phyloP scores from a whole-genome alignment of 1,140 invertebrate species.

The Cataglyphis hispanica region DNA sequence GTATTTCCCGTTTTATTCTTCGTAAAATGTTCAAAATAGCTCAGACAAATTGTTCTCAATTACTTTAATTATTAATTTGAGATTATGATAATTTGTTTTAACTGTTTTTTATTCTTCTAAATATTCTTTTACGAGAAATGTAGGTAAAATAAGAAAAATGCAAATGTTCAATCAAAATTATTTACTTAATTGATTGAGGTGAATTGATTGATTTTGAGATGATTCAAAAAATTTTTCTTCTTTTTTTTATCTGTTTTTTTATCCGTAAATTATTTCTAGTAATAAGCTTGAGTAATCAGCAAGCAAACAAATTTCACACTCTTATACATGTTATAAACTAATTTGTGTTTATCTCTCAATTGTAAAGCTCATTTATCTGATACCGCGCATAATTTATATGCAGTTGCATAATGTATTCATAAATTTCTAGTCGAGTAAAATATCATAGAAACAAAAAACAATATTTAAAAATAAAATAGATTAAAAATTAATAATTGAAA shows the following conservation, averaged over 20 bases:
- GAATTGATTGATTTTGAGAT: too few relatives aligned
- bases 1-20: constrained; percentile 11
- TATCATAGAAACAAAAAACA: background rate
- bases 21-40: background rate
- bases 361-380: constrained; percentile 35
- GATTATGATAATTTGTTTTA: background rate
- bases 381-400: background rate
- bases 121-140: background rate
- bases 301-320: background rate
- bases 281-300: background rate
- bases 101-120: background rate
- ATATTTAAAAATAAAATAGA: background rate
- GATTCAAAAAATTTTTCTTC: background rate
- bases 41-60: background rate
- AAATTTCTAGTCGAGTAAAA: background rate
- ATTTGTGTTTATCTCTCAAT: constrained; percentile 57
- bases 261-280: background rate
- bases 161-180: background rate
- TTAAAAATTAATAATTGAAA: background rate
- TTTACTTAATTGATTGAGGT: background rate
- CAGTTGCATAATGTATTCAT: background rate
- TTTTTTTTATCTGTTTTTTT: background rate
- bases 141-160: background rate
- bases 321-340: constrained; percentile 54
- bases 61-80: background rate